Evolutionary conservation across 2,888 invertebrate species (phyloP), one percentile per base, ranked within the genome.

Genomic region (Philopedon plagiatum): DNA sequence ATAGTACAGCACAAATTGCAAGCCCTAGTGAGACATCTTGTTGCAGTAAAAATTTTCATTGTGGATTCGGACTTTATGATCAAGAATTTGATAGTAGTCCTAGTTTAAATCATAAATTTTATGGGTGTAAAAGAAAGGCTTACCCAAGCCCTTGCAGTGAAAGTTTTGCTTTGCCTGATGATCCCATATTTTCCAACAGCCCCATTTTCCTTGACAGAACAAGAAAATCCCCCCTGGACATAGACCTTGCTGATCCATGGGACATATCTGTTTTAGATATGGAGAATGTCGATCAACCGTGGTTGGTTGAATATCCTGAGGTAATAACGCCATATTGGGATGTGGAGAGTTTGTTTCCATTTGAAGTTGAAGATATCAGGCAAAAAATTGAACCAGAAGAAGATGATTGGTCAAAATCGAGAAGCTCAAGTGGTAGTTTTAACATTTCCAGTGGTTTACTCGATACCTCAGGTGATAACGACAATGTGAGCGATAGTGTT

Each of bases 91-190:
- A 57, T 11, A n/a, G 0, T 57, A 41, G 57, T 11, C 60, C 5
- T 15, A 26, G 29, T 18, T 3, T 13, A 0, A 65, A 32, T 21
- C 58, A 67, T n/a, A 67, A 58, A 23, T 67, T 21, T 60, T 67
- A 67, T 39, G 58, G 67, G 4, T 60, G 60, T 51, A 60, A 46
- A 46, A n/a, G 46, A 49, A 57, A 41, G n/a, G 57, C 21, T 15
- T 49, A 9, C 9, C 39, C 57, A n/a, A 29, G 32, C 11, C 26
- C 19, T 49, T 60, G 18, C 0, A 75, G 80, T 39, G 83, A 83
- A 77, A 82, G 80, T 76, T 82, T 83, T 71, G 81, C 78, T 41
- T 75, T 83, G 58, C 82, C 83, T 8, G 83, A 83, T 76, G 78
- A 78, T 64, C 80, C 83, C 13, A 79, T 83, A 41, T 75, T 81